These are phyloP conservation scores for Scotopteryx bipunctaria DNA, from an alignment of 2,888 invertebrate genomes.

Conservation along the genomic window DNA sequence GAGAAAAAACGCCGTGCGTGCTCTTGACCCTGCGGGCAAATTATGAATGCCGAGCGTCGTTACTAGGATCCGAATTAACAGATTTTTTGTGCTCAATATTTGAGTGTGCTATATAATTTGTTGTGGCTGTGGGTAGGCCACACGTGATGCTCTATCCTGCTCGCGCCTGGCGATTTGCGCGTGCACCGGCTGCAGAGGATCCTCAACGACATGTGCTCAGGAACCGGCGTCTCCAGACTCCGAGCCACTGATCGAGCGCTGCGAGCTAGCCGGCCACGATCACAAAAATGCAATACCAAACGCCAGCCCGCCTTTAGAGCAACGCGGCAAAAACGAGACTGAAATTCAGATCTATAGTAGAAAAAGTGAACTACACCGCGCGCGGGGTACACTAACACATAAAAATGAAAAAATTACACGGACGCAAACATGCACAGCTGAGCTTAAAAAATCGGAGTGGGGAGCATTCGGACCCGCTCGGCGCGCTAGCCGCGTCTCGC, in stretches of 20 bases:
- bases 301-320: conserved; percentile 79
- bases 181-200: conserved; percentile 69
- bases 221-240: conserved; percentile 61
- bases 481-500: conserved; percentile 57
- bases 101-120: conserved; percentile 76
- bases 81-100: conserved; percentile 81
- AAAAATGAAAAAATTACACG: conserved; percentile 82
- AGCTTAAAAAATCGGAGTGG: conserved; percentile 83
- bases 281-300: conserved; percentile 78
- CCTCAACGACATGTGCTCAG: conserved; percentile 69
- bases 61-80: conserved; percentile 80
- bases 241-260: conserved; percentile 49
- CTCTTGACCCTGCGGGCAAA: conserved; percentile 80
- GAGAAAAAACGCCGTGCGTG: conserved; percentile 70
- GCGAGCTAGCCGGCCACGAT: conserved; percentile 56
- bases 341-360: conserved; percentile 84
- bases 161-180: conserved; percentile 70
- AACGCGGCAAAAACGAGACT: conserved; percentile 84
- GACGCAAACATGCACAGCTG: conserved; percentile 72
- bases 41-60: conserved; percentile 80
- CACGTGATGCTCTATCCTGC: conserved; percentile 74
- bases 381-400: conserved; percentile 84
- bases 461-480: conserved; percentile 58
- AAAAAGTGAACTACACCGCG: conserved; percentile 83
- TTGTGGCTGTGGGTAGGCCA: conserved; percentile 70